Evolutionary conservation across 2,888 invertebrate genomes (phyloP).

Genomic region (Chloromyia formosa): DNA sequence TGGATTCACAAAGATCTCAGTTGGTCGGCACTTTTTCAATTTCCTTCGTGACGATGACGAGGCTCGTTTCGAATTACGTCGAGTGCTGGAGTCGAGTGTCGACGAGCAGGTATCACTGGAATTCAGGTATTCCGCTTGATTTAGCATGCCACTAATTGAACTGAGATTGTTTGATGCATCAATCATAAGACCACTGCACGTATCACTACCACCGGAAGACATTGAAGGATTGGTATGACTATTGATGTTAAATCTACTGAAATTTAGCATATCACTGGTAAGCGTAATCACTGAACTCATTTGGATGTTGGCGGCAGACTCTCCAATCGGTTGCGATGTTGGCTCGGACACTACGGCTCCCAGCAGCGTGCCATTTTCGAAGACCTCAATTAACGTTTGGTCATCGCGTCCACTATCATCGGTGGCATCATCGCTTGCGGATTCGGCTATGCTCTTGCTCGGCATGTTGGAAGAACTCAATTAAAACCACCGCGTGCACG

Average conservation of each 20-base stretch:
- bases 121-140: constrained; percentile 43
- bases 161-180: constrained; percentile 25
- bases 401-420: constrained; percentile 13
- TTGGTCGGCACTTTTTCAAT: constrained; percentile 52
- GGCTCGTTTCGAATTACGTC: constrained; percentile 53
- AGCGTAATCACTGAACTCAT: constrained; percentile 37
- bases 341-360: constrained; percentile 54
- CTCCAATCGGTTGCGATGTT: not conserved
- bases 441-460: constrained; percentile 10
- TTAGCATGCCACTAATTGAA: constrained; percentile 35
- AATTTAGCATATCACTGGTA: constrained; percentile 40
- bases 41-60: constrained; percentile 55
- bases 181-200: constrained; percentile 8
- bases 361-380: constrained; percentile 62
- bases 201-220: constrained; percentile 25
- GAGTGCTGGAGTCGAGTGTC: constrained; percentile 56
- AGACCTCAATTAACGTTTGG: constrained; percentile 51
- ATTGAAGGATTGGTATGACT: not conserved
- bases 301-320: not conserved
- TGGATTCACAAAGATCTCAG: constrained; percentile 49
- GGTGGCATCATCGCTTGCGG: not conserved
- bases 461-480: constrained; percentile 12
- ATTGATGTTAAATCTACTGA: not conserved
- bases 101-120: constrained; percentile 54
- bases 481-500: constrained; percentile 32